These are phyloP conservation scores for Macroglossus sobrinus DNA, from an alignment of 2,113 vertebrate genomes.

Conservation along the genomic window DNA sequence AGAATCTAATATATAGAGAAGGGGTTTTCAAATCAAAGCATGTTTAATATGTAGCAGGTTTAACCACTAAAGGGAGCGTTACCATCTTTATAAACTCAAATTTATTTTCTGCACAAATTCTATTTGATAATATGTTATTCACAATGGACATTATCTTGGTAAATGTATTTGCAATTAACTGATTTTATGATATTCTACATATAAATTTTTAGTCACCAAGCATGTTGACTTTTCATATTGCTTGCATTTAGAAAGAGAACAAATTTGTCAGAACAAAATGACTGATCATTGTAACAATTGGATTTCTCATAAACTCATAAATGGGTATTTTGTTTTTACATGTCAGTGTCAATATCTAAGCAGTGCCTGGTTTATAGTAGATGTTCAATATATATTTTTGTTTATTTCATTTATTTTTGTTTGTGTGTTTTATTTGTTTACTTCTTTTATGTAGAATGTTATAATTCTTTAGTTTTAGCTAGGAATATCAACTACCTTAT, in stretches of 20 bases:
- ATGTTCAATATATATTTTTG: background rate
- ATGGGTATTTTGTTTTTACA: background rate
- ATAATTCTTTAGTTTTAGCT: background rate
- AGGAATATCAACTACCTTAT: background rate
- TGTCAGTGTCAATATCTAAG: background rate
- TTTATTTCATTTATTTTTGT: background rate
- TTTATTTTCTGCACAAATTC: background rate
- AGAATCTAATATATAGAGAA: slow-evolving; percentile 14
- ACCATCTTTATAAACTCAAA: background rate
- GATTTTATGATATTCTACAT: background rate
- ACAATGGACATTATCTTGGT: background rate
- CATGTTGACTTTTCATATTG: background rate
- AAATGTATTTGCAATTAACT: background rate
- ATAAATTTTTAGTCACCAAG: background rate
- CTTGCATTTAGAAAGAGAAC: background rate
- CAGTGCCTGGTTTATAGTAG: background rate
- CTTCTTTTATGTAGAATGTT: background rate
- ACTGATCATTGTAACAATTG: background rate
- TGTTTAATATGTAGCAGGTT: background rate
- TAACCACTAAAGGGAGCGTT: background rate
- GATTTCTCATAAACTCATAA: background rate
- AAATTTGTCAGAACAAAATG: background rate
- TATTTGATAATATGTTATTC: background rate
- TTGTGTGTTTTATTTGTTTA: background rate
- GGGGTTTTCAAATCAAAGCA: background rate